A percentile compares a stretch with the other conserved stretches of the same genome.
phyloP scores from a whole-genome alignment of 2,797 vertebrate genomes.

The Melanogrammus aeglefinus region DNA sequence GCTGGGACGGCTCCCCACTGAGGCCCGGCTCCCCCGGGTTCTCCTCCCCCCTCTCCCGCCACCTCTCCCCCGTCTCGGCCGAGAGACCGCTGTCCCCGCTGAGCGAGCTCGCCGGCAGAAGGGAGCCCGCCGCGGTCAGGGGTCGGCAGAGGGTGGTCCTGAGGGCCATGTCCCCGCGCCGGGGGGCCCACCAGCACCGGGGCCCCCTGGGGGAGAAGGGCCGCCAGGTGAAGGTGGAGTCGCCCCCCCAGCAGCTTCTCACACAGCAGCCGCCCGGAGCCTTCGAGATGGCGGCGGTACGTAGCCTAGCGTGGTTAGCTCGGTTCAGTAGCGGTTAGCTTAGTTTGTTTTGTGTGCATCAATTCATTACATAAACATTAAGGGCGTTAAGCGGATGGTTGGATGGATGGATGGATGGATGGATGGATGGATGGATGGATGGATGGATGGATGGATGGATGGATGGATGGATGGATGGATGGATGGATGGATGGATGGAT shows the following conservation, averaged over 20 bases:
- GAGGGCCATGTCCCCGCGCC: conserved; percentile 88
- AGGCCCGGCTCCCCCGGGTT: conserved; percentile 85
- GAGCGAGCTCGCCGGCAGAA: conserved; percentile 77
- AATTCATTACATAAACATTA: not conserved
- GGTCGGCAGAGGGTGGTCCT: conserved; percentile 85
- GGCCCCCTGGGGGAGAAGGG: conserved; percentile 71
- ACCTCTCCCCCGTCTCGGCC: conserved; percentile 64
- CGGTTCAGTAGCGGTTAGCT: not conserved
- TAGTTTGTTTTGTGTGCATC: not conserved
- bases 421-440: no score
- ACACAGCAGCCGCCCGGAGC: conserved; percentile 25
- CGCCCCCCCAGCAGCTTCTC: conserved; percentile 46
- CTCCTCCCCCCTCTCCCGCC: conserved; percentile 68
- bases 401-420: no score
- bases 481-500: no score
- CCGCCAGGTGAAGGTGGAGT: conserved; percentile 65
- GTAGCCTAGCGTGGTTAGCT: conserved; percentile 6
- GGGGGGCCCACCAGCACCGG: conserved; percentile 86
- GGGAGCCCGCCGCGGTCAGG: conserved; percentile 86
- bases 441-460: no score
- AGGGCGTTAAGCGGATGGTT: no score
- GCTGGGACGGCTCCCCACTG: conserved; percentile 85
- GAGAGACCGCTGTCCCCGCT: conserved; percentile 83
- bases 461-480: no score
- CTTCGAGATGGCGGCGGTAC: conserved; percentile 66